Base-by-base conservation (phyloP, 2,888 invertebrate species). In the Cancer borealis region DNA sequence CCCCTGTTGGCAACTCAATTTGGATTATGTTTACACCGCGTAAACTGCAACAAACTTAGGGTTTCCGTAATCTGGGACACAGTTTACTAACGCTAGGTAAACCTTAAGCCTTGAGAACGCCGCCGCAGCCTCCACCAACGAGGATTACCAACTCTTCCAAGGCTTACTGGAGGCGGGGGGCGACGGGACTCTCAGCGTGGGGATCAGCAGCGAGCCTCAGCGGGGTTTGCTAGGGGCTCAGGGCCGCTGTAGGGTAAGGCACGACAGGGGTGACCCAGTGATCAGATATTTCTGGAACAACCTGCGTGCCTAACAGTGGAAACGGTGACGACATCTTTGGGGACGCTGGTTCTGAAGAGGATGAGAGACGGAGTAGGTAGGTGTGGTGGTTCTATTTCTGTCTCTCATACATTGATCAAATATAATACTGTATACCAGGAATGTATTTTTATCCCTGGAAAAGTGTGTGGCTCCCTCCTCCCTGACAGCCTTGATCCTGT, bases 221-320 rank as follows among this genome's bases (percentile, higher is more conserved):
- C 30, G 26, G 79, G 30, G 79, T 30, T 79, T 79, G 79, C n/a
- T 21, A 3, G 73, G 73, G 30, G 79, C 10, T 66, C n/a, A 79
- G 10, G 30, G 30, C 30, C 14, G 30, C 12, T 30, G 30, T 14
- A 26, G 30, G 79, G 30, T 12, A 30, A 79, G 79, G 30, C 79
- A 79, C 6, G 73, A n/a, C 73, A 14, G 30, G 10, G 79, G 30
- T 8, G 21, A 6, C 30, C 30, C 79, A 30, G 14, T 8, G 30
- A 30, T 26, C 79, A 30, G 12, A 30, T 79, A 79, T 79, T 30
- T 30, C 12, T 12, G n/a, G n/a, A 8, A 26, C 12, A 30, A 6
- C 79, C 79, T 79, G 79, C 79, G 30, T 79, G 79, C 10, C 79
- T 79, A 79, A 26, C 79, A n/a, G 30, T 79, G 79, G 79, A 79